Evolutionary conservation across 2,797 vertebrate species (phyloP).

Genomic region (Enteromius viviparus): DNA sequence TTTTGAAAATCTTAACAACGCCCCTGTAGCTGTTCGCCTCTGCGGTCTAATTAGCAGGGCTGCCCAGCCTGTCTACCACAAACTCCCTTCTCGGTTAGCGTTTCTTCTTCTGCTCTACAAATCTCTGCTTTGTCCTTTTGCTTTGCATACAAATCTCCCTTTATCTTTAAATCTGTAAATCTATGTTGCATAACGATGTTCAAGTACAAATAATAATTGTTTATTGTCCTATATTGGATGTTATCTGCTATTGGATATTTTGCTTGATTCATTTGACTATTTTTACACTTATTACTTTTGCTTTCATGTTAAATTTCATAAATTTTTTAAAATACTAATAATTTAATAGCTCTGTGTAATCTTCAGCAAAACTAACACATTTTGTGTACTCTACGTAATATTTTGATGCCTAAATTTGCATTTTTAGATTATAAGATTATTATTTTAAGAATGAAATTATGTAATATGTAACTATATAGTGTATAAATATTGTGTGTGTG

Average conservation of each 20-base stretch:
- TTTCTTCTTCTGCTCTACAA: background rate
- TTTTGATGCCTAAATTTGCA: background rate
- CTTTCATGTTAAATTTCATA: no score
- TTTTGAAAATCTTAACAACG: slow-evolving; percentile 39
- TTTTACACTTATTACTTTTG: background rate
- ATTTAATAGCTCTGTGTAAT: no score
- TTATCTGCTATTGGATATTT: background rate
- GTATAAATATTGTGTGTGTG: no score
- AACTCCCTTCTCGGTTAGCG: slow-evolving; percentile 2
- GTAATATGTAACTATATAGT: no score
- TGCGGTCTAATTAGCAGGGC: slow-evolving; percentile 47
- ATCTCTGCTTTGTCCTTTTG: slow-evolving; percentile 1
- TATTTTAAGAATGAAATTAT: no score
- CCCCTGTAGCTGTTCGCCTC: slow-evolving; percentile 44
- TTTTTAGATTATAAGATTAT: no score
- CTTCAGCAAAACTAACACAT: background rate
- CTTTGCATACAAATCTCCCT: background rate
- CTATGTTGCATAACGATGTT: background rate
- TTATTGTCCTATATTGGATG: background rate
- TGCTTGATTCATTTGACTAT: background rate
- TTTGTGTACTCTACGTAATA: background rate
- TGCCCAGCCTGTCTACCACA: slow-evolving; percentile 19
- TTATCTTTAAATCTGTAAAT: background rate
- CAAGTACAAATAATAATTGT: background rate
- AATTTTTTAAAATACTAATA: no score